phyloP scores from a whole-genome alignment of 1,140 invertebrate species.

The Lasioglossum albipes region DNA sequence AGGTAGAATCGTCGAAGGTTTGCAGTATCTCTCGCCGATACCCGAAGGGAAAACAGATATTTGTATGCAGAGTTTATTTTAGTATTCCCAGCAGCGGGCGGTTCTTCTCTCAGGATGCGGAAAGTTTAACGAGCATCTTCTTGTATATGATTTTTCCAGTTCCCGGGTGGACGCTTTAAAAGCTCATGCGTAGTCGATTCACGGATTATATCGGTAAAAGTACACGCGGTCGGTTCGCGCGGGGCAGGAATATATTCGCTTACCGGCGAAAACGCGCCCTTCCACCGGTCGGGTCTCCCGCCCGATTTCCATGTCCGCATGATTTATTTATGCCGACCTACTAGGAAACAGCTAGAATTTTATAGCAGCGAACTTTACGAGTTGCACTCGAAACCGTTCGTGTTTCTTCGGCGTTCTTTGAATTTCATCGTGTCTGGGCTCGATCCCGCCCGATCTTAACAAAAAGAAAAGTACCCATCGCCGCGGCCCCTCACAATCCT shows the following conservation, averaged over 20 bases:
- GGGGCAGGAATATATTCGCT: constrained; percentile 9
- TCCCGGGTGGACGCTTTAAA: background rate
- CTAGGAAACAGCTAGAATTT: constrained; percentile 66
- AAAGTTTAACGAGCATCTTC: constrained; percentile 11
- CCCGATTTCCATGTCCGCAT: constrained; percentile 63
- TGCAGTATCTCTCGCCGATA: background rate
- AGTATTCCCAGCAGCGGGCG: background rate
- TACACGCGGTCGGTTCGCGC: background rate
- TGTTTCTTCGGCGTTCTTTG: background rate
- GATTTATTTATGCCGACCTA: constrained; percentile 66
- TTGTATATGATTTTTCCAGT: background rate
- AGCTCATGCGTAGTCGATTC: constrained; percentile 21
- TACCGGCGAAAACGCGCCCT: background rate
- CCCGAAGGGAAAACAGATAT: background rate
- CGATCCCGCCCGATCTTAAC: background rate
- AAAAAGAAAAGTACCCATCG: background rate
- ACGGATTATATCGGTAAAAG: constrained; percentile 38
- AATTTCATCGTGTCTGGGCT: constrained; percentile 8
- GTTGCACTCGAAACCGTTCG: constrained; percentile 34
- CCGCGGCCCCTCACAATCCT: too few relatives aligned
- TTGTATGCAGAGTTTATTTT: constrained; percentile 4
- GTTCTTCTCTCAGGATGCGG: too few relatives aligned
- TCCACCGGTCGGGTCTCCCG: background rate
- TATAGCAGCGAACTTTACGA: constrained; percentile 64
- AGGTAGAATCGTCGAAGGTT: background rate